Evolutionary conservation across 2,888 invertebrate species (phyloP), one percentile per base, ranked within the genome.

Genomic region (Campaea margaritaria): DNA sequence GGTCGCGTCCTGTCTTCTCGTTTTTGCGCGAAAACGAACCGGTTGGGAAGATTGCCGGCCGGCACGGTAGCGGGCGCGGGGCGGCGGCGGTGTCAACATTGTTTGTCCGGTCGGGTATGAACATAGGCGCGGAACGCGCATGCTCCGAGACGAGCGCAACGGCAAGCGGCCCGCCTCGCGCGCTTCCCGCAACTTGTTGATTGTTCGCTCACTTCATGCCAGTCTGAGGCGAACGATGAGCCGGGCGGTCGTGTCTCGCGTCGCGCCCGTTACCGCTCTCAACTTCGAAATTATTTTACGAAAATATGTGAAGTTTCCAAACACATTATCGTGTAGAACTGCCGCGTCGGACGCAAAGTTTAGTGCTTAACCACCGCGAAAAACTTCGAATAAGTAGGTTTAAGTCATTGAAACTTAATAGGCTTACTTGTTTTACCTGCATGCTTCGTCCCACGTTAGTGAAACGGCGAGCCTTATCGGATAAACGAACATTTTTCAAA

Each of bases 401-500:
- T 87, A 87, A 87, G 83, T 89, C 81, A 87, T 83, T 85, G 86
- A 83, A 91, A 89, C 86, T 85, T 87, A 86, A 84, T 87, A 90
- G 87, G 89, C 85, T 87, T 82, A 86, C 86, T 86, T 86, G 85
- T 85, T 86, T 86, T 91, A 91, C 91, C 91, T 91, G 91, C 89
- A 88, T 87, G 87, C 83, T 80, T 86, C 86, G 86, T 85, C 89
- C 87, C 89, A 87, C 89, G 88, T 85, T 79, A 82, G 85, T 82
- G 80, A 82, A 85, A 87, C 89, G 87, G 89, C 87, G 86, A 85
- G 84, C 83, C 80, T 85, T 89, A 87, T 89, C 86, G 89, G 89
- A 89, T 89, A 89, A 91, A 91, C 89, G 91, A 85, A 91, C 86
- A 88, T 87, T 89, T 91, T 91, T 91, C 88, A 91, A 91, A 92